phyloP scores from a whole-genome alignment of 2,797 vertebrate species.

The Cercopithecus petaurista region DNA sequence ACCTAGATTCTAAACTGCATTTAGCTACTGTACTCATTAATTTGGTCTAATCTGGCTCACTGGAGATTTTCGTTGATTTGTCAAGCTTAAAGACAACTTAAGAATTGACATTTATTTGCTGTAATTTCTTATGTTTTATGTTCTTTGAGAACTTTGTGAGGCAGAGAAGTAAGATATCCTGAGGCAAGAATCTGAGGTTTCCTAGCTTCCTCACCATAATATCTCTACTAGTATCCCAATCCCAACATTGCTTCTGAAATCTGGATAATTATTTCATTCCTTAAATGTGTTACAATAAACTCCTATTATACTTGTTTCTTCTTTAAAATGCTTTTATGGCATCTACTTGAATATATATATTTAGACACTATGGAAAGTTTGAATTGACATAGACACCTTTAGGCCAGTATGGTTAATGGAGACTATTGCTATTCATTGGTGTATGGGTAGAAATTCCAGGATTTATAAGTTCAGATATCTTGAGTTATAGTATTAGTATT shows the following conservation, averaged over 20 bases:
- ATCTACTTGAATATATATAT: background rate
- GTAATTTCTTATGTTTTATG: background rate
- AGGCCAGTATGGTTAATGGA: background rate
- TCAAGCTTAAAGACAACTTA: background rate
- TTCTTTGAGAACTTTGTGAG: background rate
- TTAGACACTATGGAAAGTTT: background rate
- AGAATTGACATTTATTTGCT: slow-evolving; percentile 1
- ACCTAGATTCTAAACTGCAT: background rate
- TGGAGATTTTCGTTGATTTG: background rate
- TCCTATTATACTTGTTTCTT: background rate
- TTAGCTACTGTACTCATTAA: background rate
- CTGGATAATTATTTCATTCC: background rate
- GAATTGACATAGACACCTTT: background rate
- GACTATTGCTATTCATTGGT: background rate
- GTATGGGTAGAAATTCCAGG: background rate
- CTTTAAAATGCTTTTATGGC: background rate
- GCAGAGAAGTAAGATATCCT: background rate
- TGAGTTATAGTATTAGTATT: background rate
- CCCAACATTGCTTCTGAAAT: background rate
- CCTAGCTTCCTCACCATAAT: background rate
- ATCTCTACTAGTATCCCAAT: background rate
- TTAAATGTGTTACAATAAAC: background rate
- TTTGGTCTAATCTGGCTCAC: background rate
- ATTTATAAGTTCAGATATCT: background rate
- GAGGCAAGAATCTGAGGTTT: background rate